Percentiles rank a stretch among this genome's conserved stretches.
Evolutionary conservation across 2,797 vertebrate genomes (phyloP).

Genomic region (Lagodon rhomboides): DNA sequence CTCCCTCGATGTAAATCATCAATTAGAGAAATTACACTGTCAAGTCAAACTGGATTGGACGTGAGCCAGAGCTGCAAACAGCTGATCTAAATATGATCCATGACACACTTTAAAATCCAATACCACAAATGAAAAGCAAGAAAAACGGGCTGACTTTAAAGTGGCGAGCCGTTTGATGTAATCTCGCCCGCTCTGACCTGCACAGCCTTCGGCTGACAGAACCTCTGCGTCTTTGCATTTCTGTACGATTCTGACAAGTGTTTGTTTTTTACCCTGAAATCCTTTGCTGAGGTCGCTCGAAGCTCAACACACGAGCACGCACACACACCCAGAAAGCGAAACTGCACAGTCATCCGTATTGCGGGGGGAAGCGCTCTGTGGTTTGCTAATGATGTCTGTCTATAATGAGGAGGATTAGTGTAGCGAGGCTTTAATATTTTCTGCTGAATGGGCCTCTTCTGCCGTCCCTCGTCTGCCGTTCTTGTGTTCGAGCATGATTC

Average conservation of each 20-base stretch:
- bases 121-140: constrained; percentile 29
- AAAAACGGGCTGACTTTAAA: constrained; percentile 21
- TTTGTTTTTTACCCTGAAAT: constrained; percentile 44
- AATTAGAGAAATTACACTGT: constrained; percentile 18
- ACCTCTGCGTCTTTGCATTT: constrained; percentile 45
- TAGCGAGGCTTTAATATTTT: constrained; percentile 71
- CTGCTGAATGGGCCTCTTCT: constrained; percentile 71
- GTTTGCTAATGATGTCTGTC: constrained; percentile 78
- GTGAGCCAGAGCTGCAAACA: constrained; percentile 2
- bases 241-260: constrained; percentile 42
- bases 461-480: constrained; percentile 24
- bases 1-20: constrained; percentile 9
- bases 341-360: constrained; percentile 67
- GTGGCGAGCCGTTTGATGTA: constrained; percentile 22
- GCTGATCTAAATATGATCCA: constrained; percentile 24
- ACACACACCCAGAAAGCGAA: constrained; percentile 41
- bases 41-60: neutral
- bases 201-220: constrained; percentile 49
- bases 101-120: constrained; percentile 26
- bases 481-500: constrained; percentile 41
- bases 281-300: constrained; percentile 50
- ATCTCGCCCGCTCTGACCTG: neutral
- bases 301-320: constrained; percentile 31
- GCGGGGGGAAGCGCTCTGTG: constrained; percentile 61
- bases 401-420: constrained; percentile 78